Percentiles rank a stretch among this genome's conserved stretches.
These are phyloP conservation scores for Phrynocephalus guinanensis DNA, from an alignment of 2,797 vertebrate species.

Conservation along the genomic window DNA sequence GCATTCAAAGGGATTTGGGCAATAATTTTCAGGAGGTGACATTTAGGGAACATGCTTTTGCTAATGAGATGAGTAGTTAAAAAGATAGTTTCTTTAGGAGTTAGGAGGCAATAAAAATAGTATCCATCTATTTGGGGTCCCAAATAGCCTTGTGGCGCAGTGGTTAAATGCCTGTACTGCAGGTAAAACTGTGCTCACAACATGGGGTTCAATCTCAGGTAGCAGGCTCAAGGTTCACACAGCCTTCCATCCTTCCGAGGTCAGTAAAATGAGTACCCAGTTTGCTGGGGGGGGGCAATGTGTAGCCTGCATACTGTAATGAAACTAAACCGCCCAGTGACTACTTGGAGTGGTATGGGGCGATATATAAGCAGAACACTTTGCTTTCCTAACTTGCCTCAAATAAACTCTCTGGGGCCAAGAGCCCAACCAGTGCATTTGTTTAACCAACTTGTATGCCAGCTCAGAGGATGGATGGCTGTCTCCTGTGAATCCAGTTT, in stretches of 20 bases:
- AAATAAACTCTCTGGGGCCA: not conserved
- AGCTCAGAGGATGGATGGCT: not conserved
- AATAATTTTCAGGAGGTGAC: conserved; percentile 54
- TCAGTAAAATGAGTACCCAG: no score
- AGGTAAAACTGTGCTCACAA: no score
- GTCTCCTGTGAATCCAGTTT: not conserved
- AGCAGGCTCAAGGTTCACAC: no score
- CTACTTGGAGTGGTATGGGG: no score
- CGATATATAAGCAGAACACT: no score
- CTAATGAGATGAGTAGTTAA: conserved; percentile 46
- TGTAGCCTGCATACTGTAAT: no score
- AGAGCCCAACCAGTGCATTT: not conserved
- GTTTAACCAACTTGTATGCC: not conserved
- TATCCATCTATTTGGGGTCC: not conserved
- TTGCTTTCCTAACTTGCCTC: conserved; percentile 8
- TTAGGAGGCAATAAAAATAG: conserved; percentile 1
- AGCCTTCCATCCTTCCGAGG: no score
- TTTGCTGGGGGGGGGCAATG: no score
- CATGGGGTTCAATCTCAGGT: no score
- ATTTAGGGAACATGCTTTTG: conserved; percentile 55
- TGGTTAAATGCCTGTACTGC: no score
- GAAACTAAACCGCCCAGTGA: no score
- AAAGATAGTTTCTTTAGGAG: conserved; percentile 3
- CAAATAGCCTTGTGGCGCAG: no score
- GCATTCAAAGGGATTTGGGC: conserved; percentile 66